phyloP scores from a whole-genome alignment of 1,140 invertebrate genomes.

The Bombus cullumanus region DNA sequence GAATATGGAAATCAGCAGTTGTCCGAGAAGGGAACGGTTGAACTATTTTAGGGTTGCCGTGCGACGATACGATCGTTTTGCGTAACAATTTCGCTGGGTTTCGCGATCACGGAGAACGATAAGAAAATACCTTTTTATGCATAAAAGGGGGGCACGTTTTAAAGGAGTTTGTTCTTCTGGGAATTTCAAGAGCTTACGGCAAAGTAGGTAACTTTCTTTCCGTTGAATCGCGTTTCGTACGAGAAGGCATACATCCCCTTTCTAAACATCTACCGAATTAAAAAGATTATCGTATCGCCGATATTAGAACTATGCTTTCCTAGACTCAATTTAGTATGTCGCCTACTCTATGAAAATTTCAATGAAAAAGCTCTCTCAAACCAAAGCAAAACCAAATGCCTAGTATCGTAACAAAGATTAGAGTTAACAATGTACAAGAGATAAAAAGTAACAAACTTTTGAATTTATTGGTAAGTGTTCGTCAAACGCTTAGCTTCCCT shows the following conservation, averaged over 20 bases:
- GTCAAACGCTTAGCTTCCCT: too few relatives aligned
- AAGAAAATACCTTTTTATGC: constrained; percentile 50
- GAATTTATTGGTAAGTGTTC: too few relatives aligned
- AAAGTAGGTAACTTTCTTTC: constrained; percentile 10
- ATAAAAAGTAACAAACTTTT: too few relatives aligned
- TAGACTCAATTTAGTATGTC: too few relatives aligned
- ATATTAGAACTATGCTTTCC: too few relatives aligned
- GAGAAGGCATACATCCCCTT: not conserved
- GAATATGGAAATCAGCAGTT: constrained; percentile 36
- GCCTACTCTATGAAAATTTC: too few relatives aligned
- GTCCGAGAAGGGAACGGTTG: not conserved
- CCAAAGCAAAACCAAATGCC: too few relatives aligned
- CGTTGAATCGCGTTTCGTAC: not conserved
- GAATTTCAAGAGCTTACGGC: constrained; percentile 30
- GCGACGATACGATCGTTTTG: constrained; percentile 47
- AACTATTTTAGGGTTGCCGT: constrained; percentile 44
- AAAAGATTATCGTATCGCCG: not conserved
- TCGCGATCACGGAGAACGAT: constrained; percentile 36
- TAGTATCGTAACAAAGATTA: too few relatives aligned
- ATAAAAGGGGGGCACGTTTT: constrained; percentile 25
- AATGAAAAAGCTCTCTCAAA: too few relatives aligned
- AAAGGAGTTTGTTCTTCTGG: constrained; percentile 34
- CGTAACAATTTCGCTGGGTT: constrained; percentile 44
- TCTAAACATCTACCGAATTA: not conserved
- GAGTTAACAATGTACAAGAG: too few relatives aligned